phyloP scores from a whole-genome alignment of 2,888 invertebrate species.

The Euplexia lucipara region DNA sequence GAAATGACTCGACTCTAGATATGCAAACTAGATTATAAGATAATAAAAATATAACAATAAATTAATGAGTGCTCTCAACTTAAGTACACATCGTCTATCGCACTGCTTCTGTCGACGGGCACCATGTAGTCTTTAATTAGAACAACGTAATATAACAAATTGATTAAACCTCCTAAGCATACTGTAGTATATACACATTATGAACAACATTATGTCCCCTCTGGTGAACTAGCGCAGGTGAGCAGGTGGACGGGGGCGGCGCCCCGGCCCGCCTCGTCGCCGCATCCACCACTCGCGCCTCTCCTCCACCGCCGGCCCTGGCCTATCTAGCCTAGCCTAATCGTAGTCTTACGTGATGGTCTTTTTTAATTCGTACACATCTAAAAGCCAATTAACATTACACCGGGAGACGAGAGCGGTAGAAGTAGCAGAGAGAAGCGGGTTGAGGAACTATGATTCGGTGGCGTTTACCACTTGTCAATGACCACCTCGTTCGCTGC shows the following conservation, averaged over 20 bases:
- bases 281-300: conserved; percentile 65
- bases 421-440: conserved; percentile 88
- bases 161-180: conserved; percentile 90
- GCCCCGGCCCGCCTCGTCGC: conserved; percentile 66
- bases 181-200: conserved; percentile 91
- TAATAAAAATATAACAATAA: conserved; percentile 90
- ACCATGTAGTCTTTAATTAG: conserved; percentile 90
- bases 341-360: conserved; percentile 67
- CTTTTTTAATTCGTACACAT: conserved; percentile 71
- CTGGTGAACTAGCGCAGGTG: conserved; percentile 82
- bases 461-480: conserved; percentile 93
- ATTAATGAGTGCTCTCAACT: conserved; percentile 90
- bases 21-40: conserved; percentile 89
- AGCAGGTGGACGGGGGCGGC: conserved; percentile 71
- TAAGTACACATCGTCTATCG: conserved; percentile 90
- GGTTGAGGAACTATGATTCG: conserved; percentile 87
- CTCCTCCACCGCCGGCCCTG: conserved; percentile 63
- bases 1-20: conserved; percentile 89
- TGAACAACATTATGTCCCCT: conserved; percentile 88
- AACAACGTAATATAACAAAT: conserved; percentile 90
- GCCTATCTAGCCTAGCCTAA: conserved; percentile 63
- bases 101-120: conserved; percentile 90
- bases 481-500: conserved; percentile 94
- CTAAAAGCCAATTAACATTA: conserved; percentile 78
- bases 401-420: conserved; percentile 85